Evolutionary conservation across 2,888 invertebrate genomes (phyloP).

Genomic region (Drosophila macrothrix): DNA sequence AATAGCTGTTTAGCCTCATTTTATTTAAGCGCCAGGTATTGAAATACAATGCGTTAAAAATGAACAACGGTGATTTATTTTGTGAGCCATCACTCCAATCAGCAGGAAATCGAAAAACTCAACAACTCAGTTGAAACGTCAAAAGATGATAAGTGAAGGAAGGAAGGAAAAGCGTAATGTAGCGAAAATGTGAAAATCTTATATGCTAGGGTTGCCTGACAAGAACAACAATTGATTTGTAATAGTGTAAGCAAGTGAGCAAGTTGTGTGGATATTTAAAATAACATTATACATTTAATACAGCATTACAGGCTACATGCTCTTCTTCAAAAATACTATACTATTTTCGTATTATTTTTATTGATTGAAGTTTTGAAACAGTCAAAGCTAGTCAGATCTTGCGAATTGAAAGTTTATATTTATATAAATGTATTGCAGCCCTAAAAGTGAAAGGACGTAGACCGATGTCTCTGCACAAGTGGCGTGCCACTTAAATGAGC

Average conservation of each 20-base stretch:
- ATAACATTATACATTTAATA: neutral
- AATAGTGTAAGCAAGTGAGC: neutral
- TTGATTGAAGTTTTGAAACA: neutral
- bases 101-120: conserved; percentile 44
- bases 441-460: conserved; percentile 21
- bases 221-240: conserved; percentile 20
- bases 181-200: conserved; percentile 27
- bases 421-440: conserved; percentile 14
- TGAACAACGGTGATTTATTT: conserved; percentile 28
- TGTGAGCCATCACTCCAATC: conserved; percentile 43
- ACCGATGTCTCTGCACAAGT: conserved; percentile 45
- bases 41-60: conserved; percentile 8
- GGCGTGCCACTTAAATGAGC: conserved; percentile 79
- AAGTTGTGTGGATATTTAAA: neutral
- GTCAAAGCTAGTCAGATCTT: conserved; percentile 4
- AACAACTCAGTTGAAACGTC: conserved; percentile 16
- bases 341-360: neutral
- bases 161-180: neutral
- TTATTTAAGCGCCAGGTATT: neutral
- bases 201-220: neutral
- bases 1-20: neutral
- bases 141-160: neutral
- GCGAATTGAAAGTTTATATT: conserved; percentile 6
- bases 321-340: neutral
- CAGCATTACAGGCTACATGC: neutral